These are phyloP conservation scores for Spinus olivaceus DNA, from an alignment of 2,797 vertebrate species.

Conservation along the genomic window DNA sequence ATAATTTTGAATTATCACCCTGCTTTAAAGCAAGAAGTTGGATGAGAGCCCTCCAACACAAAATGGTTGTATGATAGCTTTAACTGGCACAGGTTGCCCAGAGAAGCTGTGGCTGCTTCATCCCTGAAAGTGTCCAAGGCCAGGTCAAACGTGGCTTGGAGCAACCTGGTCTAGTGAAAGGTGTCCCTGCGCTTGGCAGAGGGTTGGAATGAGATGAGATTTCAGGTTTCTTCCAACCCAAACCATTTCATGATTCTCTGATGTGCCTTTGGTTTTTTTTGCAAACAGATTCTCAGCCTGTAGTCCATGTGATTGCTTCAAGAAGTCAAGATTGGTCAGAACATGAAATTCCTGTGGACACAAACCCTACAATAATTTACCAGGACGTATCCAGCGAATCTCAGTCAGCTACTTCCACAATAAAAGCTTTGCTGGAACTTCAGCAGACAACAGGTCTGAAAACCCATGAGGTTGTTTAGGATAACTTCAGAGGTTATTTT, in stretches of 20 bases:
- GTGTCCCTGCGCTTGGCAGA: not conserved
- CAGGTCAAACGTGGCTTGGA: not conserved
- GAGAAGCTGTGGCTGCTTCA: not conserved
- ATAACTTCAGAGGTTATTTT: not conserved
- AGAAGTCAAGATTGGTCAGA: conserved; percentile 96
- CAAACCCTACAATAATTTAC: conserved; percentile 91
- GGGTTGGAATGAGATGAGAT: not conserved
- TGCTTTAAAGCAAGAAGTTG: not conserved
- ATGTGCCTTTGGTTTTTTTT: conserved; percentile 19
- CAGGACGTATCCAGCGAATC: conserved; percentile 91
- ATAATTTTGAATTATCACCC: not conserved
- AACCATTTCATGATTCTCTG: not conserved
- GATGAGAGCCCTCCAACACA: not conserved
- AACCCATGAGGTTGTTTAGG: not conserved
- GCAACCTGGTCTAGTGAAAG: not conserved
- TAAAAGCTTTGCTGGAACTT: conserved; percentile 95
- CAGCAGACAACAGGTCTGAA: conserved; percentile 92
- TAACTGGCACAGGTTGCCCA: not conserved
- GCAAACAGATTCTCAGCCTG: conserved; percentile 85
- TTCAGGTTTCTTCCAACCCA: not conserved
- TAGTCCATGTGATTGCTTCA: conserved; percentile 91
- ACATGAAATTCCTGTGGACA: conserved; percentile 93
- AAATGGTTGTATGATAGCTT: not conserved
- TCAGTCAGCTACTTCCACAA: conserved; percentile 95
- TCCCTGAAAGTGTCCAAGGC: not conserved